Evolutionary conservation across 2,113 vertebrate genomes (phyloP).

Genomic region (Lucifuga dentata): DNA sequence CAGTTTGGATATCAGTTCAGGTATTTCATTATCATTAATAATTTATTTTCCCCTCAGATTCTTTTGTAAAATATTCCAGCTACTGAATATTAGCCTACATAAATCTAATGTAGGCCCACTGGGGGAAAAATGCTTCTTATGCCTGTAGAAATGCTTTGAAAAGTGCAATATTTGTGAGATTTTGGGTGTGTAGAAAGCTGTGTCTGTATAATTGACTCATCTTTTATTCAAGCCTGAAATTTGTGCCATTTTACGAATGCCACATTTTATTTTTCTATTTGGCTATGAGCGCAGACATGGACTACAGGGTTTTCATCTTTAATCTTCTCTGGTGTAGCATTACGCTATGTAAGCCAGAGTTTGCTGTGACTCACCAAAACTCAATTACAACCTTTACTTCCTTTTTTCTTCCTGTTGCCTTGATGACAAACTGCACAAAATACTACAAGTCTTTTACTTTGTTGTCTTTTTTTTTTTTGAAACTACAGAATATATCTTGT

Average conservation of each 20-base stretch:
- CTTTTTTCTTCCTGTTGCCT: constrained; percentile 2
- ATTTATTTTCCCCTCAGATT: constrained; percentile 1
- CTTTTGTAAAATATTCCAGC: not conserved
- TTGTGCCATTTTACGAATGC: not conserved
- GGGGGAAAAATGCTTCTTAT: not conserved
- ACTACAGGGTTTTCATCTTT: constrained; percentile 35
- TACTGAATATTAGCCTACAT: no score
- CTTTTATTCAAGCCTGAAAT: constrained; percentile 13
- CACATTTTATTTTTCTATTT: constrained; percentile 21
- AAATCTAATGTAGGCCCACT: not conserved
- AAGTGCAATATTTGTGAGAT: constrained; percentile 55
- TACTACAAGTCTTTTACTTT: constrained; percentile 17
- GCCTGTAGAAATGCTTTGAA: constrained; percentile 17
- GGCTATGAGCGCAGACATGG: constrained; percentile 9
- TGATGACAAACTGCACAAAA: constrained; percentile 25
- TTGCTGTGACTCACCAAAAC: constrained; percentile 38
- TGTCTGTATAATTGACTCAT: constrained; percentile 13
- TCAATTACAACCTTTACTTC: constrained; percentile 9
- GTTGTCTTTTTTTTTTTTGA: not conserved
- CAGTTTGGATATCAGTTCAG: not conserved
- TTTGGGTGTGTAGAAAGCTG: constrained; percentile 11
- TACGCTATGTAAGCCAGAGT: constrained; percentile 33
- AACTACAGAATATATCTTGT: constrained; percentile 13
- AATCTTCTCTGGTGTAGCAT: constrained; percentile 8
- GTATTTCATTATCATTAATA: no score